Evolutionary conservation across 1,140 invertebrate species (phyloP).

Genomic region (Eufriesea mexicana): DNA sequence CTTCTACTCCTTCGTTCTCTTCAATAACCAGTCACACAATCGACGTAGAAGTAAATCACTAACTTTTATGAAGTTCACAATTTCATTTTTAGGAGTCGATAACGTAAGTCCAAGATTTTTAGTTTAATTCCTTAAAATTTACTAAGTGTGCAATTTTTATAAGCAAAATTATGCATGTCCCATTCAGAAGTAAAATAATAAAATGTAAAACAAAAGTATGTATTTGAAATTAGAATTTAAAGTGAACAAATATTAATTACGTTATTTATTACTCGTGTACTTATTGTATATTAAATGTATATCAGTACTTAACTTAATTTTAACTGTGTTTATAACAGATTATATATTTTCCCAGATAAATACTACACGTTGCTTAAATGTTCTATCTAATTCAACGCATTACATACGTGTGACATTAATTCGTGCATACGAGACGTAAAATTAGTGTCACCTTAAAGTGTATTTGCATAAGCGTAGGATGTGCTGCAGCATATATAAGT

Average conservation of each 20-base stretch:
- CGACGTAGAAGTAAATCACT: neutral
- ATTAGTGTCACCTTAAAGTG: conserved; percentile 48
- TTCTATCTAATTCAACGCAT: conserved; percentile 37
- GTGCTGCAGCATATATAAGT: neutral
- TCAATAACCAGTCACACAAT: neutral
- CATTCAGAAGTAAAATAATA: no score
- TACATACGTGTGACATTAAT: conserved; percentile 37
- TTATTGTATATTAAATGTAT: neutral
- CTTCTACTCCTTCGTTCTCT: neutral
- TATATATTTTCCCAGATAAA: neutral
- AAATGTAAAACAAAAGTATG: neutral
- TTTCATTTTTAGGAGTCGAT: neutral
- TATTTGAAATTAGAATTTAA: neutral
- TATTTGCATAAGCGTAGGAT: conserved; percentile 42
- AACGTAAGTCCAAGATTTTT: neutral
- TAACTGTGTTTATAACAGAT: neutral
- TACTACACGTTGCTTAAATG: conserved; percentile 10
- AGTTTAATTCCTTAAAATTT: neutral
- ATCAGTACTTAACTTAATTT: neutral
- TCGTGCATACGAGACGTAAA: conserved; percentile 28
- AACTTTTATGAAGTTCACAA: neutral
- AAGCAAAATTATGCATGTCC: neutral
- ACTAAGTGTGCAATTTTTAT: neutral
- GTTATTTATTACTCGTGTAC: neutral
- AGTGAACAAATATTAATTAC: neutral